Evolutionary conservation across 2,888 invertebrate species (phyloP), one percentile per base, ranked within the genome.

Genomic region (Drosophila formosana): DNA sequence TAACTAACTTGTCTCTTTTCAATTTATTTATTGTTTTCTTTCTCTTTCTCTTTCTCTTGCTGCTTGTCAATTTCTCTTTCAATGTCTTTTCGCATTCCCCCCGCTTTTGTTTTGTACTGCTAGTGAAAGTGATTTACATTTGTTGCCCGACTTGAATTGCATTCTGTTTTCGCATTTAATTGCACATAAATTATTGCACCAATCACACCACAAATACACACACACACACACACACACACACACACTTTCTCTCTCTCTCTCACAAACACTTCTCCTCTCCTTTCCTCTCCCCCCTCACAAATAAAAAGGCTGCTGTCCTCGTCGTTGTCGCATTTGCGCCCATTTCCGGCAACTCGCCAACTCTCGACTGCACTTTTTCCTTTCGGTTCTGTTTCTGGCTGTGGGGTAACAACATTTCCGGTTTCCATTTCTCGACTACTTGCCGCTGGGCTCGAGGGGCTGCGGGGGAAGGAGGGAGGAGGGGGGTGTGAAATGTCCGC

Each of bases 341-440:
- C 81, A 83, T 81, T 83, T 82, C 84, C 87, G 81, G 78, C 45
- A 37, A 56, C 49, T 43, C 9, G 45, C 32, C 39, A 39, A 52
- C 52, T 39, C 52, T 39, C 41, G 55, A 49, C 39, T 61, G 77
- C 67, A 64, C 50, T 47, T 52, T 26, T 39, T 25, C 18, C 3
- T 5, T 26, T 11, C 11, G 4, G n/a, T 4, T 2, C n/a, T n/a
- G n/a, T 5, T n/a, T 37, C 39, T 8, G 25, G 39, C 26, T 23
- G 58, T 18, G 45, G 64, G 46, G 43, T 69, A 82, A 88, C 85
- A 85, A 82, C 82, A 88, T 82, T 88, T 82, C 82, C 82, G 82
- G 82, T 85, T 84, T 82, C 82, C 82, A 82, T 82, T 82, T 88
- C 82, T 82, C 79, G 82, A 73, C 75, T 73, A 76, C 73, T 76